These are phyloP conservation scores for Tachyglossus aculeatus DNA, from an alignment of 2,797 vertebrate species.

Conservation along the genomic window DNA sequence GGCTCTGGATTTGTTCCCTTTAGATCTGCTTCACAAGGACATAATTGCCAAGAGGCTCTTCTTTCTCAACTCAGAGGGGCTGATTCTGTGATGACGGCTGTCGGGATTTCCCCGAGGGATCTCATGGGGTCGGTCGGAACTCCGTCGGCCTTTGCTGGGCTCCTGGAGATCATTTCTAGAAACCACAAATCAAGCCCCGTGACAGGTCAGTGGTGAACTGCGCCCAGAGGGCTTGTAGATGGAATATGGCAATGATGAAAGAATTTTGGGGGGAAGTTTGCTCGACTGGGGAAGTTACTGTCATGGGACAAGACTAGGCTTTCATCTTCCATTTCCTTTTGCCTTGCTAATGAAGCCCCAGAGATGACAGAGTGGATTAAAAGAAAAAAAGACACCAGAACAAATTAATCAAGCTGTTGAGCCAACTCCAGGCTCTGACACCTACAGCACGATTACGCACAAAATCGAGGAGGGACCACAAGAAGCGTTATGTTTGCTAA, in stretches of 20 bases:
- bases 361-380: constrained; percentile 57
- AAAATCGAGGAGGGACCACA: constrained; percentile 45
- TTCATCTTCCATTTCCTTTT: constrained; percentile 51
- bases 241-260: constrained; percentile 5
- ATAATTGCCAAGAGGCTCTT: background rate
- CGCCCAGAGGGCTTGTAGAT: background rate
- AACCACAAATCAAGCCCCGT: background rate
- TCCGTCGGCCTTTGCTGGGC: background rate
- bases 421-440: constrained; percentile 59
- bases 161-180: background rate
- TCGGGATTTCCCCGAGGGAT: no score
- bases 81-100: no score
- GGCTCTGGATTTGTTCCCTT: constrained; percentile 23
- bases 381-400: constrained; percentile 64
- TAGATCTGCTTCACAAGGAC: background rate
- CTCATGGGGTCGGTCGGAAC: no score
- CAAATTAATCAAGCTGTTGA: constrained; percentile 62
- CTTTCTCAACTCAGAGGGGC: background rate
- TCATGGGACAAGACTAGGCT: constrained; percentile 39
- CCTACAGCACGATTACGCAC: constrained; percentile 52
- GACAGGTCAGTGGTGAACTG: background rate
- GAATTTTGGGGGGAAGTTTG: background rate
- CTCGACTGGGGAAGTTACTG: background rate
- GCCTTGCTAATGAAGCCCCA: constrained; percentile 45
- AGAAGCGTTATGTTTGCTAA: constrained; percentile 58